Evolutionary conservation across 2,797 vertebrate species (phyloP), one percentile per base, ranked within the genome.

Genomic region (Chelon labrosus): DNA sequence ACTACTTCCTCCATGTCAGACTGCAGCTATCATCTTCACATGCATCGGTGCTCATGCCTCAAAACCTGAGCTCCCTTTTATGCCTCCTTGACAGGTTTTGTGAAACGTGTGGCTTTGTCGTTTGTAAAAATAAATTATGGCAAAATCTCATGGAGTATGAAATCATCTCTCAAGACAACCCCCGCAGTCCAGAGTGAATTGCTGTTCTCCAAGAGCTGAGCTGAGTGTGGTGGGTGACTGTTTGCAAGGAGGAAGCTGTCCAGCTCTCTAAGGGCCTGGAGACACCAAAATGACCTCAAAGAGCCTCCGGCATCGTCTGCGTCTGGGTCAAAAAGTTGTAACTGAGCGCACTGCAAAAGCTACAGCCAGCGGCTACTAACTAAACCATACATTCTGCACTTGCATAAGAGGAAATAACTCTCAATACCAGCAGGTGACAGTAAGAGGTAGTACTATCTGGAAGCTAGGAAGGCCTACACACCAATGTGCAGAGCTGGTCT

Each of bases 51-150:
- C 41, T 31, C 42, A 10, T 17, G 35, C 65, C 56, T 79, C 31
- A 61, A 79, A 77, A 65, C 46, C 19, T 39, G 14, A 60, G 31
- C 27, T 16, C 31, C 67, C 25, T 64, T 65, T 47, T 56, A 61
- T 27, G 58, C 17, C 58, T 73, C 62, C 68, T 41, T 65, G 62
- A 39, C 55, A 65, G 12, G 11, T 73, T 82, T 63, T 54, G 8
- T 66, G 19, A 79, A 71, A 65, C 31, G 53, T 50, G 10, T 53
- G 19, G 49, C 31, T 77, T 54, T 57, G 56, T 67, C 47, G 52
- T 37, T 66, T 69, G 52, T 75, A 55, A 22, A 84, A 74, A 73
- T 19, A 70, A 69, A 46, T 3, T 1, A 47, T 7, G 19, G 25
- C 35, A 37, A 12, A 65, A 53, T 27, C 44, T 49, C 8, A 37